These are phyloP conservation scores for Xyrauchen texanus DNA, from an alignment of 2,113 vertebrate species.

Conservation along the genomic window DNA sequence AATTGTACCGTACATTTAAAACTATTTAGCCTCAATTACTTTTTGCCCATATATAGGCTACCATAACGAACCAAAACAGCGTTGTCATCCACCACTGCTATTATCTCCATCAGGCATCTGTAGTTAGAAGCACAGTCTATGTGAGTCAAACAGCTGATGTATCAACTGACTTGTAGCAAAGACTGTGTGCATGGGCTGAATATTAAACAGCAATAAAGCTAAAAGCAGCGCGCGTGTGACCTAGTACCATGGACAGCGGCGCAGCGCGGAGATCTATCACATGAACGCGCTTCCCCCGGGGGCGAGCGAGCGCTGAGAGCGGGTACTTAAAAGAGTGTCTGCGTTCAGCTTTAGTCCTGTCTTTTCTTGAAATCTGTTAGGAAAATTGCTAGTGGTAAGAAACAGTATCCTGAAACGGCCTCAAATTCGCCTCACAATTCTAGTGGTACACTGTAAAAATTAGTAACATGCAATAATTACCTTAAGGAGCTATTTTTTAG, in stretches of 20 bases:
- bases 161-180: constrained; percentile 52
- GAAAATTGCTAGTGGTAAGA: neutral
- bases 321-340: neutral
- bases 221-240: constrained; percentile 52
- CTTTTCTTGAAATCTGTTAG: neutral
- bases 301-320: neutral
- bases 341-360: neutral
- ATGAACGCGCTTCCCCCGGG: neutral
- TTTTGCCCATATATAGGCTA: neutral
- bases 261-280: neutral
- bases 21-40: neutral
- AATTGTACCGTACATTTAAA: no score
- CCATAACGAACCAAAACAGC: constrained; percentile 25
- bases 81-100: constrained; percentile 17
- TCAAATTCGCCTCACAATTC: no score
- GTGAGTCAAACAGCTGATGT: constrained; percentile 63
- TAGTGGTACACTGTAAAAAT: no score
- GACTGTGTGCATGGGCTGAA: constrained; percentile 48
- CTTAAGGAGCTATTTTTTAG: no score
- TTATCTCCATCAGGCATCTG: constrained; percentile 1
- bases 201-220: constrained; percentile 59
- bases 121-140: constrained; percentile 16
- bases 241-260: constrained; percentile 74
- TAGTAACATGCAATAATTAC: no score
- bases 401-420: no score